A percentile compares a stretch with the other conserved stretches of the same genome.
phyloP scores from a whole-genome alignment of 2,888 invertebrate genomes.

The Tryphoninae sp. region DNA sequence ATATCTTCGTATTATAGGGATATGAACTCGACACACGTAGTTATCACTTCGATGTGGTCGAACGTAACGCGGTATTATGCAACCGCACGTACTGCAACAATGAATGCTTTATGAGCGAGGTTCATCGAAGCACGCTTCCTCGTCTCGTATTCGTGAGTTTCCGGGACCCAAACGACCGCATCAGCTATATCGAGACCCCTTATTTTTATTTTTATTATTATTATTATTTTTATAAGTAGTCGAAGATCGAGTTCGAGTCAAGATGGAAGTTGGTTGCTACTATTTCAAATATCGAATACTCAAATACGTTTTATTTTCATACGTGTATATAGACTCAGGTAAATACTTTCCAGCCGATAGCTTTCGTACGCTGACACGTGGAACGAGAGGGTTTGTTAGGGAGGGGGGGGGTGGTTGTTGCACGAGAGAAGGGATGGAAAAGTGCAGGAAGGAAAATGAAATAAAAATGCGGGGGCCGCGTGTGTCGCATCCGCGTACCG shows the following conservation, averaged over 20 bases:
- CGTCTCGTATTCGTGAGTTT: neutral
- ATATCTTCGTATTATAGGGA: neutral
- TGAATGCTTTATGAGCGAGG: neutral
- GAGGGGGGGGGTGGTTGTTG: neutral
- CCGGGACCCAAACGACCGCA: neutral
- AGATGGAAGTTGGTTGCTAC: neutral
- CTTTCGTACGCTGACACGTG: conserved; percentile 44
- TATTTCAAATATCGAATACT: conserved; percentile 21
- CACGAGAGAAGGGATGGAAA: conserved; percentile 9
- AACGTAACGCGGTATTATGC: conserved; percentile 33
- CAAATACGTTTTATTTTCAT: neutral
- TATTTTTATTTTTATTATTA: neutral
- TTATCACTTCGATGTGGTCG: conserved; percentile 17
- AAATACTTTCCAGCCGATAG: conserved; percentile 48
- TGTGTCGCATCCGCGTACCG: conserved; percentile 42
- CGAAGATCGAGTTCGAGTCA: neutral
- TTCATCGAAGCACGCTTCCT: neutral
- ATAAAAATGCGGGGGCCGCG: conserved; percentile 28
- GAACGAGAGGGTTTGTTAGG: conserved; percentile 1
- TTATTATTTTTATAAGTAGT: neutral
- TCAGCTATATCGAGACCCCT: neutral
- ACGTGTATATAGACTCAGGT: neutral
- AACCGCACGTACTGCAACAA: conserved; percentile 1
- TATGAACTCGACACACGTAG: neutral
- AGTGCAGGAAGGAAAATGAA: conserved; percentile 20